Percentiles rank a stretch among this genome's conserved stretches.
phyloP scores from a whole-genome alignment of 2,113 vertebrate genomes.

The Saguinus midas region DNA sequence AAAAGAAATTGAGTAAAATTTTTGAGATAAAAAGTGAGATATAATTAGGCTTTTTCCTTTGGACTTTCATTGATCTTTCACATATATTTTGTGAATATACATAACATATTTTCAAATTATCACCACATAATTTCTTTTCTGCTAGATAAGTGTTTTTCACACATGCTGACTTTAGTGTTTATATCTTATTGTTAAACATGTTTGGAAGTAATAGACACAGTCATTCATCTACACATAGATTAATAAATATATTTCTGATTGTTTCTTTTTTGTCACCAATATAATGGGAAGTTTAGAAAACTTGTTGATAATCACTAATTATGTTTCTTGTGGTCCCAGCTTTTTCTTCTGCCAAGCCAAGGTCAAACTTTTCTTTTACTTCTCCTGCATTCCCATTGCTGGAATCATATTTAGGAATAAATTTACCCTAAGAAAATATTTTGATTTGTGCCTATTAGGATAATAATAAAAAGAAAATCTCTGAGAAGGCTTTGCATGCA shows the following conservation, averaged over 20 bases:
- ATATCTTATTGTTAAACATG: background rate
- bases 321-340: background rate
- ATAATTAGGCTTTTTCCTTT: background rate
- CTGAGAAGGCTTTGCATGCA: background rate
- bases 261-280: background rate
- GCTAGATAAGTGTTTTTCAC: background rate
- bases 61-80: background rate
- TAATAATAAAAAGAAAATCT: background rate
- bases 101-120: background rate
- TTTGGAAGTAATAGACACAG: background rate
- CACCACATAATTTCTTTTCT: background rate
- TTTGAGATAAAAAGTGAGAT: background rate
- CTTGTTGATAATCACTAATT: background rate
- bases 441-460: background rate
- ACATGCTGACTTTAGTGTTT: background rate
- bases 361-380: background rate
- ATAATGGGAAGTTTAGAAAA: slow-evolving; percentile 3
- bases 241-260: background rate
- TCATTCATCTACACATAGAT: background rate
- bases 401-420: background rate
- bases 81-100: background rate
- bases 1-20: background rate
- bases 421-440: background rate
- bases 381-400: background rate
- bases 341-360: background rate